Conservation (phyloP, 2,888 invertebrate genomes). For the Tetramorium bicarinatum region DNA sequence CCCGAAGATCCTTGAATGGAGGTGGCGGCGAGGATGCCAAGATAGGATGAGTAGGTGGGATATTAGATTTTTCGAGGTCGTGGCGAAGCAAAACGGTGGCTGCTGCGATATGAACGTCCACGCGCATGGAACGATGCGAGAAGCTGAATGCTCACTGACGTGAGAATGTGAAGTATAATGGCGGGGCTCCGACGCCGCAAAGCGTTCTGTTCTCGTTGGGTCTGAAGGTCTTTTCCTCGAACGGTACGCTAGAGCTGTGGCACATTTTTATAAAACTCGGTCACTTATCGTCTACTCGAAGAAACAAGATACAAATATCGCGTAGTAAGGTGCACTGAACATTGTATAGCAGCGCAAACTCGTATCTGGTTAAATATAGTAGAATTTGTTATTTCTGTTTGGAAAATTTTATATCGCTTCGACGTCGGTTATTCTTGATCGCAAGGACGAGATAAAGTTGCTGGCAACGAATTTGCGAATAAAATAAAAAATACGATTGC, state of each 20-base stretch:
- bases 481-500: neutral
- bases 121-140: constrained; percentile 17
- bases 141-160: constrained; percentile 33
- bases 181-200: constrained; percentile 1
- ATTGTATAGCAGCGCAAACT: no score
- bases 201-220: neutral
- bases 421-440: neutral
- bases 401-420: neutral
- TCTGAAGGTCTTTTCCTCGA: constrained; percentile 27
- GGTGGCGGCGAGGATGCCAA: constrained; percentile 55
- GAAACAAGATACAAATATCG: neutral
- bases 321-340: neutral
- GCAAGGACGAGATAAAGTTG: neutral
- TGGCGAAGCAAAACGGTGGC: constrained; percentile 16
- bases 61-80: constrained; percentile 62
- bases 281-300: constrained; percentile 26
- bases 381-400: constrained; percentile 1
- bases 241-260: constrained; percentile 6
- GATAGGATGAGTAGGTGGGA: constrained; percentile 47
- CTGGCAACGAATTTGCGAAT: neutral
- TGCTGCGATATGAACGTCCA: neutral
- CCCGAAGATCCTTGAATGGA: constrained; percentile 55
- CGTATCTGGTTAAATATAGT: neutral
- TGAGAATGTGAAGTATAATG: constrained; percentile 16
- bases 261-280: constrained; percentile 27